Evolutionary conservation across 2,888 invertebrate genomes (phyloP).

Genomic region (Eustalomyia histrio): DNA sequence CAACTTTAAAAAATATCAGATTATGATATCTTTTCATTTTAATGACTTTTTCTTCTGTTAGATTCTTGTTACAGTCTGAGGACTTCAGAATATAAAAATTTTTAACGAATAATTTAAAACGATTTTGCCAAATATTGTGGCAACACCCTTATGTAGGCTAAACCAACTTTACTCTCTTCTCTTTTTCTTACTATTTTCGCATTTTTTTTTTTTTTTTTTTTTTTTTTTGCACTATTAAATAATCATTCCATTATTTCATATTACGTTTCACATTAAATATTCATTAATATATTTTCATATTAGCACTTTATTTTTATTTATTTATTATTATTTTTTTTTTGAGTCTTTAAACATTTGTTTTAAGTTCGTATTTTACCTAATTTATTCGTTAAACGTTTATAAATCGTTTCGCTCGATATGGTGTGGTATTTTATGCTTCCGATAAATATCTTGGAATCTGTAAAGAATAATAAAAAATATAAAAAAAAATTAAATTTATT

Average conservation of each 20-base stretch:
- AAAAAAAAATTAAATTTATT: neutral
- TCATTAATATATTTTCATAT: conserved; percentile 25
- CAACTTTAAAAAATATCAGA: too few species aligned
- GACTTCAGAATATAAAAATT: too few species aligned
- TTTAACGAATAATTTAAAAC: too few species aligned
- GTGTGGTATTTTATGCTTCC: neutral
- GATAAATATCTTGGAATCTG: conserved; percentile 5
- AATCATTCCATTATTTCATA: neutral
- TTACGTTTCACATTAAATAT: conserved; percentile 19
- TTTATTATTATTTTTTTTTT: neutral
- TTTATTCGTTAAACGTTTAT: neutral
- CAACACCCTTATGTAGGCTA: neutral
- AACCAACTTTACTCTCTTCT: conserved; percentile 8
- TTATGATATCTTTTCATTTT: too few species aligned
- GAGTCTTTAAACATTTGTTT: neutral
- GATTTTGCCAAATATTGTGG: too few species aligned
- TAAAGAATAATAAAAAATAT: neutral
- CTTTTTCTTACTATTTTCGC: neutral
- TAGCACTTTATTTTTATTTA: conserved; percentile 1
- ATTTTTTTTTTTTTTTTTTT: neutral
- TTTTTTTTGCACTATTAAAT: conserved; percentile 3
- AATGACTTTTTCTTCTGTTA: too few species aligned
- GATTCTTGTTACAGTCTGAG: too few species aligned
- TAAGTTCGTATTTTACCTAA: neutral
- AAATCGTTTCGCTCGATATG: neutral